Evolutionary conservation across 2,113 vertebrate genomes (phyloP).

Genomic region (Tiliqua scincoides): DNA sequence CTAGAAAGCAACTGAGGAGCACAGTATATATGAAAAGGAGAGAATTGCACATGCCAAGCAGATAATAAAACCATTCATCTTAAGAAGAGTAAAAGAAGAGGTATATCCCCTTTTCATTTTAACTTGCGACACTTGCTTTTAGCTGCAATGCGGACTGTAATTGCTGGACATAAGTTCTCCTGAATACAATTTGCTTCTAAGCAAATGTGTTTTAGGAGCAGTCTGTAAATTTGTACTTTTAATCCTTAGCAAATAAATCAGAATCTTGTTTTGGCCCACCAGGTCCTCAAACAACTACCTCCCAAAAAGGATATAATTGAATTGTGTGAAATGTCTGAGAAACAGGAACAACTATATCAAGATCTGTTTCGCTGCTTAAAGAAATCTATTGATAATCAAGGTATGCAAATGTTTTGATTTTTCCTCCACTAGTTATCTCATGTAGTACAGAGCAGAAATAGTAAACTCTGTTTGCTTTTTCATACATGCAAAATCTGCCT

Average conservation of each 20-base stretch:
- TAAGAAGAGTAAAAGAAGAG: slow-evolving; percentile 94
- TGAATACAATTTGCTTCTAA: background rate
- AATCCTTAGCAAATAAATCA: background rate
- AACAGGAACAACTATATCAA: slow-evolving; percentile 87
- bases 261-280: slow-evolving; percentile 35
- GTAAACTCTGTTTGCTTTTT: background rate
- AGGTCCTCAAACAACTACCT: slow-evolving; percentile 95
- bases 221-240: background rate
- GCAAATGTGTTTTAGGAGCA: background rate
- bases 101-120: slow-evolving; percentile 69
- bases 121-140: background rate
- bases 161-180: background rate
- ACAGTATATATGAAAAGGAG: slow-evolving; percentile 91
- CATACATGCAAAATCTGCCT: background rate
- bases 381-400: slow-evolving; percentile 73
- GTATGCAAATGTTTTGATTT: slow-evolving; percentile 55
- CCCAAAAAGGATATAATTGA: slow-evolving; percentile 87
- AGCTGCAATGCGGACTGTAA: background rate
- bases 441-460: background rate
- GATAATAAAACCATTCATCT: slow-evolving; percentile 98
- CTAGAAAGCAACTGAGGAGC: slow-evolving; percentile 91
- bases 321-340: slow-evolving; percentile 89
- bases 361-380: slow-evolving; percentile 85
- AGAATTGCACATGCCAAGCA: slow-evolving; percentile 94
- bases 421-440: background rate